Conservation (phyloP, 1,140 invertebrate species). For the Elymnias hypermnestra region DNA sequence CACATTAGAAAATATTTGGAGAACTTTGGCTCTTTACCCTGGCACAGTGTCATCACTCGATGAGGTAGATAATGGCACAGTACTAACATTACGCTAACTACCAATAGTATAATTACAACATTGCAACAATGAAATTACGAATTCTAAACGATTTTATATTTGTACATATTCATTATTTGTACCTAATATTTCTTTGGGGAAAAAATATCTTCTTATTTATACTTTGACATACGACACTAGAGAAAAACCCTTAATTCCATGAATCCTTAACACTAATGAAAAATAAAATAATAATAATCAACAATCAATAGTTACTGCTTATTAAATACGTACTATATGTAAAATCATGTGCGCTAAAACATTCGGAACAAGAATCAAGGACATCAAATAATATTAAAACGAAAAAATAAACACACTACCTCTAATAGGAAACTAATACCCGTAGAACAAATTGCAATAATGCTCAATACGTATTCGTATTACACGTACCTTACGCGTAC, state of each 20-base stretch:
- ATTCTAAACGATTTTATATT: constrained; percentile 44
- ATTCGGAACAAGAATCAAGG: constrained; percentile 44
- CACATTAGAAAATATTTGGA: constrained; percentile 60
- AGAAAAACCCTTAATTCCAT: constrained; percentile 42
- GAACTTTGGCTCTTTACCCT: constrained; percentile 71
- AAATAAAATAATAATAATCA: constrained; percentile 75
- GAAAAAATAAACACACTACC: constrained; percentile 62
- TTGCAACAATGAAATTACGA: constrained; percentile 63
- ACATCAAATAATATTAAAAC: constrained; percentile 51
- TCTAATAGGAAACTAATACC: constrained; percentile 75
- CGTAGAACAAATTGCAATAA: constrained; percentile 71
- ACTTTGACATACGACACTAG: constrained; percentile 37
- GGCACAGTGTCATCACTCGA: constrained; percentile 40
- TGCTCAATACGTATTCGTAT: constrained; percentile 19
- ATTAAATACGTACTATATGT: constrained; percentile 47
- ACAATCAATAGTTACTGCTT: constrained; percentile 53
- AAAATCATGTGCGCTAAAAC: constrained; percentile 55
- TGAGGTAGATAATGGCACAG: constrained; percentile 71
- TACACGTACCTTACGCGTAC: neutral
- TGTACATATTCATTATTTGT: constrained; percentile 54
- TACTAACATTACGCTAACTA: constrained; percentile 62
- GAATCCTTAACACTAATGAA: constrained; percentile 46
- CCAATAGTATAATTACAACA: constrained; percentile 53
- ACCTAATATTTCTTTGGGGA: constrained; percentile 74
- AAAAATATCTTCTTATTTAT: constrained; percentile 45